Evolutionary conservation across 2,888 invertebrate species (phyloP), one percentile per base, ranked within the genome.

Genomic region (Parnassius smintheus): DNA sequence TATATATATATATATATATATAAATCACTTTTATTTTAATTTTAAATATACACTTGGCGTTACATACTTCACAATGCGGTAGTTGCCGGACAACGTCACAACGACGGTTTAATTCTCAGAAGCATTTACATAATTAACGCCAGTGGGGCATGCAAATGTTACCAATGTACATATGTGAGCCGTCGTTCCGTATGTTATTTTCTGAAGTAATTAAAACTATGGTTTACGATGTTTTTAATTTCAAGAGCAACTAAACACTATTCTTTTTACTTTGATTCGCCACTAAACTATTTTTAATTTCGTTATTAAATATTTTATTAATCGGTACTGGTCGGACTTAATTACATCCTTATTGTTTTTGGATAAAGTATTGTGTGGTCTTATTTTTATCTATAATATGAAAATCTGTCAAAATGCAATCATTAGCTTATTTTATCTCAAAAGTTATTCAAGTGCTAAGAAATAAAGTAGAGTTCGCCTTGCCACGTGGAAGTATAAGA

Each of bases 381-480:
- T 75, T 74, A 76, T 81, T 63, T 62, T 56, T 45, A 51, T 81
- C 75, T 77, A 75, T 78, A 78, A 81, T 75, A 72, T 75, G 77
- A 77, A 79, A 75, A 76, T 80, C 78, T 73, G 76, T 76, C 75
- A 79, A 76, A 77, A 78, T 41, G 59, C 72, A 70, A 65, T 61
- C 65, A 63, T 66, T 54, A 66, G 57, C 69, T 65, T 45, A 11
- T 42, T 60, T 60, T 49, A 59, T 55, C 22, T n/a, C 41, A 62
- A 54, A 56, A 48, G 56, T 45, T 59, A 59, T 54, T 64, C 59
- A 46, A 54, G 56, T 2, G 9, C 59, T 35, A 22, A 58, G 70
- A 59, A 35, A 74, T 83, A 85, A 73, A 78, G 86, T 74, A 66
- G 66, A 68, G 73, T 83, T 84, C 74, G 59, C 75, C 66, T 70